Base-by-base conservation (phyloP, 2,888 invertebrate genomes). In the Chaitophorus viminalis region DNA sequence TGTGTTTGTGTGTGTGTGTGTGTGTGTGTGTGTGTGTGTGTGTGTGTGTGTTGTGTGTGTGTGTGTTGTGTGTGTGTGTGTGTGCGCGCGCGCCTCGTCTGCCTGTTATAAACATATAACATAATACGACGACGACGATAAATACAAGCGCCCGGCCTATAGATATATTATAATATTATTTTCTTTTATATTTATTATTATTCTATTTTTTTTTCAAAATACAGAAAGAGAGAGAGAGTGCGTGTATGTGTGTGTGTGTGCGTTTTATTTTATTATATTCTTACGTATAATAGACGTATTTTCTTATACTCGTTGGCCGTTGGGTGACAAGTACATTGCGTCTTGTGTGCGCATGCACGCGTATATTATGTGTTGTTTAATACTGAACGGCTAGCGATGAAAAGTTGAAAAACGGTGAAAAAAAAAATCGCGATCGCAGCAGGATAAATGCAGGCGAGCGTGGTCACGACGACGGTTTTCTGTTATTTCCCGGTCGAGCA, bases 121-220 rank as follows among this genome's bases (percentile, higher is more conserved):
- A 36, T 68, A 68, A 36, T 54, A 68, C 68, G 68, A 81, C 82
- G 70, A 82, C 31, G 81, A 81, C 81, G 81, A 81, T 68, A 68
- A 81, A 78, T 78, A 60, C 78, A 60, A 79, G 79, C 79, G 79
- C 74, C 79, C 65, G 79, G 29, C 39, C 65, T 65, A 65, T 65
- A 33, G 36, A 31, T 36, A n/a, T 60, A 68, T 29, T n/a, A 68
- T 68, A 68, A 25, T 68, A 68, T 68, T 68, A 68, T 29, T n/a
- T n/a, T 60, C 60, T 60, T 60, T 68, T 68, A 60, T 78, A 9
- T 9, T 39, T 39, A 39, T 39, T 39, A 60, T 68, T 78, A 78
- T 33, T 54, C 54, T 54, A 60, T 33, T 77, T 54, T 78, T 33
- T 25, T 31, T 77, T 54, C 77, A 1, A 76, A 39, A 52, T 29